Conservation (phyloP, 1,140 invertebrate genomes). For the Zelostemma sp. region DNA sequence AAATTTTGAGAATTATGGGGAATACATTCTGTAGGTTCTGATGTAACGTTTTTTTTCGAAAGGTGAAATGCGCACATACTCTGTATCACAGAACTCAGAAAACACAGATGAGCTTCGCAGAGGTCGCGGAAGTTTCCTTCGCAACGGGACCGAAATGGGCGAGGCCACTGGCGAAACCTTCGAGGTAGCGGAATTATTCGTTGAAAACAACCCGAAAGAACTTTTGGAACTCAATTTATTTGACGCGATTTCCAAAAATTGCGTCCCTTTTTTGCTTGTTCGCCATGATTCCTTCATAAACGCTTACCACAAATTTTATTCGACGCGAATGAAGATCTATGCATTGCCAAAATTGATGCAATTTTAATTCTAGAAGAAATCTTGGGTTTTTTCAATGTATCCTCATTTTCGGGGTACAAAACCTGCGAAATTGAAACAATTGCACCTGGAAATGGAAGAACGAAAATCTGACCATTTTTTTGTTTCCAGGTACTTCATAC, state of each 20-base stretch:
- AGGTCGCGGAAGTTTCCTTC: conserved; percentile 82
- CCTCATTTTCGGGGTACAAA: neutral
- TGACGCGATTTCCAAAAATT: too few species aligned
- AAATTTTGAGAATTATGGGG: too few species aligned
- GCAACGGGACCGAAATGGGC: conserved; percentile 78
- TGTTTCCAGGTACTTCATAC: conserved; percentile 59
- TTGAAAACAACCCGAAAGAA: too few species aligned
- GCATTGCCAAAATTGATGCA: too few species aligned
- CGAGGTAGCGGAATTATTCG: conserved; percentile 69
- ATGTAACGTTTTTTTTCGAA: neutral
- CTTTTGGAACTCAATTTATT: too few species aligned
- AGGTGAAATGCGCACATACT: conserved; percentile 86
- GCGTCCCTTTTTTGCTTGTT: too few species aligned
- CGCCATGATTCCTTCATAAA: too few species aligned
- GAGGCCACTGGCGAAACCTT: conserved; percentile 73
- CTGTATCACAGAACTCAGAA: conserved; percentile 79
- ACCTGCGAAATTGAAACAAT: neutral
- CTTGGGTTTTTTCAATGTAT: too few species aligned
- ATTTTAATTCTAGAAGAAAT: too few species aligned
- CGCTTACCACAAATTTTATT: too few species aligned
- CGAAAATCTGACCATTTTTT: conserved; percentile 2
- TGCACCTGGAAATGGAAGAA: neutral
- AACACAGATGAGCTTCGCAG: conserved; percentile 82
- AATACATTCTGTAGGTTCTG: too few species aligned
- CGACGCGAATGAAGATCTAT: too few species aligned